Evolutionary conservation across 2,797 vertebrate genomes (phyloP), one percentile per base, ranked within the genome.

Genomic region (Dryobates pubescens): DNA sequence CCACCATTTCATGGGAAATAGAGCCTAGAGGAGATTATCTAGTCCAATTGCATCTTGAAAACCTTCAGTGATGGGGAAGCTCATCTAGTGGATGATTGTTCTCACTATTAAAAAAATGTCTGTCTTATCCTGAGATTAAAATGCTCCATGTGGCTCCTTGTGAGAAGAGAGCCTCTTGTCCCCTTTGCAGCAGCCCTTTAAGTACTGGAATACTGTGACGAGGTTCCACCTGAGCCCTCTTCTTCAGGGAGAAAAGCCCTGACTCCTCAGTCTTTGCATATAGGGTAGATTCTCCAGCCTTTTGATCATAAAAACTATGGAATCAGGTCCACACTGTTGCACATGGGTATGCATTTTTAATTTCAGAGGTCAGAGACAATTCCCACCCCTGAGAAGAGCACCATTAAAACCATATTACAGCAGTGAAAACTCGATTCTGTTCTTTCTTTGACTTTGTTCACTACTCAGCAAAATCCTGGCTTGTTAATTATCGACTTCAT

Each of bases 401-500:
- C 82, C 65, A 94, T 93, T 92, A 95, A 92, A 93, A 93, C 69
- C 23, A 6, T 75, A 89, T 92, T 92, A 91, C 76, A 85, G 43
- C 82, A 69, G 0, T 95, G 71, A 94, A 86, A 94, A 93, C 72
- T 90, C 51, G 16, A 54, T 79, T 92, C 88, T 76, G 41, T 67
- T 96, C 74, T 81, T 91, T 84, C 89, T 83, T 90, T 92, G 79
- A 94, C 95, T 96, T 96, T 91, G 80, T 81, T 95, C 92, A 86
- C 87, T 91, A 94, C 78, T 92, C 94, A 94, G 88, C 93, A 95
- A 92, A 95, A 96, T 6, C 43, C 61, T 32, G 86, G 85, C 88
- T 89, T 86, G 92, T 93, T 96, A 96, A 93, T 96, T 95, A 96
- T 90, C 78, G 22, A 83, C 89, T 94, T 90, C 70, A 92, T 88